Percentiles rank a stretch among this genome's conserved stretches.
These are phyloP conservation scores for Trissoscelio sp. DNA, from an alignment of 2,888 invertebrate genomes.

Conservation along the genomic window DNA sequence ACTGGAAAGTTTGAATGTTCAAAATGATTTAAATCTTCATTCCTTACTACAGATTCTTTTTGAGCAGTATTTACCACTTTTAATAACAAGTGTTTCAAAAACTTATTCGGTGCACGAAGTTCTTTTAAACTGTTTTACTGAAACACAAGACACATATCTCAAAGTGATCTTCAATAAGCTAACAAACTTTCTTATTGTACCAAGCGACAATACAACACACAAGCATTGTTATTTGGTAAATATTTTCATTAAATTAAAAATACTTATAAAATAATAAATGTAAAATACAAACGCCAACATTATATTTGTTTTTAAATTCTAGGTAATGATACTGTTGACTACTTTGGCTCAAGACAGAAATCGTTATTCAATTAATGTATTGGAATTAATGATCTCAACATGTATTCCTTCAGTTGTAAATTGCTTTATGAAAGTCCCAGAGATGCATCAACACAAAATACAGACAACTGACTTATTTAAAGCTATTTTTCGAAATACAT, in stretches of 20 bases:
- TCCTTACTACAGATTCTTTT: constrained; percentile 78
- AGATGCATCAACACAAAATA: constrained; percentile 78
- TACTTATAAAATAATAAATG: neutral
- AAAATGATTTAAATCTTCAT: constrained; percentile 77
- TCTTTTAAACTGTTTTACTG: constrained; percentile 77
- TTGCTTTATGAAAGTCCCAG: constrained; percentile 79
- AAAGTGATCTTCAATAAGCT: constrained; percentile 76
- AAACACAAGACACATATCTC: constrained; percentile 74
- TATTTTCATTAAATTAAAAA: constrained; percentile 12
- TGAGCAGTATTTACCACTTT: constrained; percentile 78
- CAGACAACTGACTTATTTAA: constrained; percentile 77
- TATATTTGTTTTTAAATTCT: constrained; percentile 22
- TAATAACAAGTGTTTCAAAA: constrained; percentile 73
- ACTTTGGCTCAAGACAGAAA: constrained; percentile 74
- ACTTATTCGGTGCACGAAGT: constrained; percentile 76
- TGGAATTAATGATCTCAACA: constrained; percentile 75
- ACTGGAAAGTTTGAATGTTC: constrained; percentile 76
- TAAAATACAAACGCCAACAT: too few species aligned
- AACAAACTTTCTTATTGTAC: constrained; percentile 75
- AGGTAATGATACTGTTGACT: constrained; percentile 79
- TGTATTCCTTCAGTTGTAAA: constrained; percentile 75
- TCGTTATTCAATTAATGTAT: constrained; percentile 71
- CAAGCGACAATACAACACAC: constrained; percentile 76
- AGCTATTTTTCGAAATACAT: constrained; percentile 73
- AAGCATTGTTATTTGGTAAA: constrained; percentile 79